Evolutionary conservation across 2,797 vertebrate species (phyloP).

Genomic region (Dermochelys coriacea): DNA sequence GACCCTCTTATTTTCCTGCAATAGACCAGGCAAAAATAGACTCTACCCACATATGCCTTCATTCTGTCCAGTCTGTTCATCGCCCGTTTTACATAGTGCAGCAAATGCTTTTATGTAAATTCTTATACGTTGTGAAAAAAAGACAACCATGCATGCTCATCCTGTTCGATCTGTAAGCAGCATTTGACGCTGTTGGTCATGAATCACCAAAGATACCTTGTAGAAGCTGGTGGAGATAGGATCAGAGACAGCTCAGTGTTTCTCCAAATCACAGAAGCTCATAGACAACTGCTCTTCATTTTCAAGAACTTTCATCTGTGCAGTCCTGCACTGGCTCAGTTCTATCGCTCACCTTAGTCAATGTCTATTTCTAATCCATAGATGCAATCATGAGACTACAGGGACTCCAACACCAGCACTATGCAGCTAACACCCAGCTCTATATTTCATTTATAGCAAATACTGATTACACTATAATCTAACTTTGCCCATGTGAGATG

Average conservation of each 20-base stretch:
- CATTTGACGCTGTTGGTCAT: background rate
- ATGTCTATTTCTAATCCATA: background rate
- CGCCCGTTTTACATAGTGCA: background rate
- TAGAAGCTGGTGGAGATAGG: background rate
- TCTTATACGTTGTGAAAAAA: background rate
- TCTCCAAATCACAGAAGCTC: background rate
- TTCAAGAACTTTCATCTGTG: background rate
- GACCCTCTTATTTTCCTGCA: background rate
- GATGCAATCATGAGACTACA: background rate
- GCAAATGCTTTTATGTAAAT: background rate
- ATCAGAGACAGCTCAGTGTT: background rate
- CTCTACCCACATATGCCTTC: background rate
- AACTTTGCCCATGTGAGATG: background rate
- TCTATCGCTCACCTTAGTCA: background rate
- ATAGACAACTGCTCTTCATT: background rate
- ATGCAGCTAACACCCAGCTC: background rate
- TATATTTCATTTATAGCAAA: background rate
- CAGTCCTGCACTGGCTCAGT: fast-evolving
- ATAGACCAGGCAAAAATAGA: background rate
- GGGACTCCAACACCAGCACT: background rate
- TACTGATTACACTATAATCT: background rate
- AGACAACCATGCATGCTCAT: background rate
- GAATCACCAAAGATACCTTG: background rate
- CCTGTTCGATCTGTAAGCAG: background rate
- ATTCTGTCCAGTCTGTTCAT: background rate